Evolutionary conservation across 2,888 invertebrate genomes (phyloP).

Genomic region (Scelioninae gen. 2): DNA sequence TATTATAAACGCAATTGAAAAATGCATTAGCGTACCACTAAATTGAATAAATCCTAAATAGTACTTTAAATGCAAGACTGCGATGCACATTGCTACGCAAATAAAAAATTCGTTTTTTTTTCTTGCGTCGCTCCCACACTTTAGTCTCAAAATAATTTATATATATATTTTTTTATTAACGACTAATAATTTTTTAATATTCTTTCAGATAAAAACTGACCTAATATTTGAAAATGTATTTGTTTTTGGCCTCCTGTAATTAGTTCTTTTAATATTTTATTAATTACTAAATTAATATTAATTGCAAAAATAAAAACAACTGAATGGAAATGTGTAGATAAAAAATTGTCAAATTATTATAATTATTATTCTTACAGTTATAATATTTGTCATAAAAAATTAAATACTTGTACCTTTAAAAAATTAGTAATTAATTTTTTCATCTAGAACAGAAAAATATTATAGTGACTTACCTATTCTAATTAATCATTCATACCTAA

Average conservation of each 20-base stretch:
- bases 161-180: conserved; percentile 64
- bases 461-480: conserved; percentile 74
- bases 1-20: conserved; percentile 64
- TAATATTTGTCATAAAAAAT: conserved; percentile 59
- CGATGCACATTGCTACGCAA: conserved; percentile 62
- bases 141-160: conserved; percentile 66
- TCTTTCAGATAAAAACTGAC: conserved; percentile 69
- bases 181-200: conserved; percentile 64
- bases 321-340: conserved; percentile 41
- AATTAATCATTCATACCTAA: conserved; percentile 66
- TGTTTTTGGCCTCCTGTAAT: conserved; percentile 71
- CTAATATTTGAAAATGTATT: conserved; percentile 69
- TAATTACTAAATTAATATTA: conserved; percentile 16
- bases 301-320: conserved; percentile 41
- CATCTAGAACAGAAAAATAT: conserved; percentile 68
- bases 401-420: conserved; percentile 70
- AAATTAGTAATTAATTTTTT: conserved; percentile 63
- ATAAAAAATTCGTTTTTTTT: conserved; percentile 29
- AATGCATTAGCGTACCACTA: conserved; percentile 69
- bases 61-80: conserved; percentile 67
- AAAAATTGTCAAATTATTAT: conserved; percentile 28
- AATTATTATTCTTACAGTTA: conserved; percentile 34
- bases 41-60: conserved; percentile 72
- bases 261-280: conserved; percentile 47
- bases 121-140: conserved; percentile 58